A percentile compares a stretch with the other conserved stretches of the same genome.
These are phyloP conservation scores for Andrena flavipes DNA, from an alignment of 2,888 invertebrate species.

Conservation along the genomic window DNA sequence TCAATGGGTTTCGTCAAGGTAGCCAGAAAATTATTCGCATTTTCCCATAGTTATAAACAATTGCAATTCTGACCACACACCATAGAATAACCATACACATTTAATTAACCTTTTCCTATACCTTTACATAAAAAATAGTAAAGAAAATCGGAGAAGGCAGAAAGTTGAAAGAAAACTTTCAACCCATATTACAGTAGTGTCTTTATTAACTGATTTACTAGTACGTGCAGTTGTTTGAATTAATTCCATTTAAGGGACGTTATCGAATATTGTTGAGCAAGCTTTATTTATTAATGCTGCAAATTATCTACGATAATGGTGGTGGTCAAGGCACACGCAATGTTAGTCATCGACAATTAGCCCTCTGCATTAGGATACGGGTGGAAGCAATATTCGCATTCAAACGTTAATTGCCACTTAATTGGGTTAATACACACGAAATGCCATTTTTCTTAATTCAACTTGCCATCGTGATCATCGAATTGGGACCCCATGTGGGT, in stretches of 20 bases:
- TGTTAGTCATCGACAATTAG: neutral
- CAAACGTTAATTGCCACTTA: conserved; percentile 1
- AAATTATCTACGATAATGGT: neutral
- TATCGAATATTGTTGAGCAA: neutral
- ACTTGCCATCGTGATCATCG: neutral
- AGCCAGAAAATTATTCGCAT: neutral
- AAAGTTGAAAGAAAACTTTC: too few species aligned
- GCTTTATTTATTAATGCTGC: neutral
- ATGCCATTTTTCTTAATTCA: neutral
- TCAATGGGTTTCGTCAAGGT: conserved; percentile 1
- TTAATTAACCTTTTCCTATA: too few species aligned
- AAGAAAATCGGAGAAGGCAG: too few species aligned
- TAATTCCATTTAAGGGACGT: too few species aligned
- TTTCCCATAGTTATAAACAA: neutral
- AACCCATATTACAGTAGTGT: too few species aligned
- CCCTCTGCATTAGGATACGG: neutral
- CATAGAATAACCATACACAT: too few species aligned
- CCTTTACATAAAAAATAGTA: too few species aligned
- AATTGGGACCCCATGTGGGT: neutral
- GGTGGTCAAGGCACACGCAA: neutral
- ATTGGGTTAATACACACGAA: neutral
- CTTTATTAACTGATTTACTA: too few species aligned
- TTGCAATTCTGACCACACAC: neutral
- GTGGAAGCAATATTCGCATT: neutral
- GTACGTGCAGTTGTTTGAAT: too few species aligned